Base-by-base conservation (phyloP, 2,888 invertebrate genomes). In the Pecten maximus region DNA sequence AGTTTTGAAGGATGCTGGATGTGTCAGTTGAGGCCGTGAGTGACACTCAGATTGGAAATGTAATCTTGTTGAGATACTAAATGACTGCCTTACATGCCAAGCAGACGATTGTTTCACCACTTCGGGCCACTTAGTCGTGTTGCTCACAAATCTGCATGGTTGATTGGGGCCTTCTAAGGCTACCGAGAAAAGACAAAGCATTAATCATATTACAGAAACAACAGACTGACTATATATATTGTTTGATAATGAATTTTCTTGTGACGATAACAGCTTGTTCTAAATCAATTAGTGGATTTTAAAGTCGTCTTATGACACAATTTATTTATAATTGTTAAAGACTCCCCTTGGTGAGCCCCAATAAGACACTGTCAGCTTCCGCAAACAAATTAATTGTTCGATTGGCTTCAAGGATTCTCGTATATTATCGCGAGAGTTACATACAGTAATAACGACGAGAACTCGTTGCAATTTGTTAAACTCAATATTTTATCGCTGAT, bases 321-420 rank as follows among this genome's bases (percentile, higher is more conserved):
- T 6, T n/a, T 60, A 23, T 16, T n/a, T n/a, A 60, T 60, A 4
- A 2, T n/a, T 23, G 0, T 60, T 60, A 19, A 8, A 28, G 35
- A 35, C 35, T 2, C 15, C 74, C 74, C 28, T 74, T 8, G 35
- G 35, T 2, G 50, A 74, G 10, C 74, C 74, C 74, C 74, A 74
- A 35, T 74, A 74, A 74, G 35, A 15, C 74, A 35, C 10, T 28
- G 74, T 28, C 74, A 35, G 74, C 15, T 35, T 74, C 74, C 35
- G 35, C 74, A 74, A 74, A 74, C 74, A 74, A 74, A 74, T 74
- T 28, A 74, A 74, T 74, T 74, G 74, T 28, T 74, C 74, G 74
- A 74, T 28, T 74, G 28, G 74, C 74, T 74, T 35, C 74, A 16
- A 74, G 74, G 74, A 28, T 35, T 74, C 74, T 74, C 74, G 35